Base-by-base conservation (phyloP, 2,797 vertebrate genomes). In the Rhabdophis nuchalis region DNA sequence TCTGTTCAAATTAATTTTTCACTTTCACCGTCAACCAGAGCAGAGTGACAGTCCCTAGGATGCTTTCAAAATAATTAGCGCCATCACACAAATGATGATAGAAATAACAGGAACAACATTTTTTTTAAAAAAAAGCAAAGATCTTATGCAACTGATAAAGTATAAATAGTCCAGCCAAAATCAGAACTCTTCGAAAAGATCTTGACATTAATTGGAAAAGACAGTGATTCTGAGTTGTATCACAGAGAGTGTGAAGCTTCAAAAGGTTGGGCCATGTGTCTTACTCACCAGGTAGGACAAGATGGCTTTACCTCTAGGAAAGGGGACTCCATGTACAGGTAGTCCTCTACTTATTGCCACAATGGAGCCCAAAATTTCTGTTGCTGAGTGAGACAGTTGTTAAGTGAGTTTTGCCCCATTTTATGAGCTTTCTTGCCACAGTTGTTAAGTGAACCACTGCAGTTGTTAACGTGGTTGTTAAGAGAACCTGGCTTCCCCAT, bases 171-270 rank as follows among this genome's bases (percentile, higher is more conserved):
- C 89, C 85, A 77, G 87, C 61, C 77, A 93, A 94, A 96, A 96
- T 95, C 77, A 95, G 5, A 85, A 93, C 77, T 58, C 41, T 88
- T 85, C 29, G 91, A 95, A 95, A 93, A 68, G 91, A 94, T 86
- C 46, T 96, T 96, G 94, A 96, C 93, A 92, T 94, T 97, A 97
- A 97, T 97, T 93, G 92, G 95, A 95, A 0, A 1, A 96, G 96
- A 96, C 97, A 97, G 96, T 58, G 94, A 96, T 95, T 94, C 96
- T 10, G 1, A 2, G 20, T 87, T 54, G 46, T 56, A 72, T 90
- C 82, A 72, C 6, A 20, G 32, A 89, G 87, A 53, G 46, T 46
- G 77, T 86, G 89, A 72, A 89, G 13, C 41, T 90, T 87, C 46
- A 58, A 64, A 23, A 25, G 41, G 18, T n/a, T 4, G 10, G 46